Evolutionary conservation across 2,888 invertebrate species (phyloP).

Genomic region (Drosophila meridionalis): DNA sequence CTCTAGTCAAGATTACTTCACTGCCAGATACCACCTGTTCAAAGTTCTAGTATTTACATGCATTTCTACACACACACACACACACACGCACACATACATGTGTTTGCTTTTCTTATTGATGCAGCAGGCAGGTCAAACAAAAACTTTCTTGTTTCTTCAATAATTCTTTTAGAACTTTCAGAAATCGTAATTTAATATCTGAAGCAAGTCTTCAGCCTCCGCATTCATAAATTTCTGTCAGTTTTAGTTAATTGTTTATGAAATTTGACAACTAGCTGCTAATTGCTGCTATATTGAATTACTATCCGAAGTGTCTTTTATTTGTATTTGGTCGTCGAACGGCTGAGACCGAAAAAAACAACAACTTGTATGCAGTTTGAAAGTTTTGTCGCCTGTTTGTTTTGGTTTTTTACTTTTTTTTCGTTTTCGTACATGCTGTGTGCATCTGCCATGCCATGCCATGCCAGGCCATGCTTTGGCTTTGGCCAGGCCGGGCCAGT

Average conservation of each 20-base stretch:
- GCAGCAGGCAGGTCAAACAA: neutral
- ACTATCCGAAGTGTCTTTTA: conserved; percentile 5
- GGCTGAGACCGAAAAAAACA: conserved; percentile 29
- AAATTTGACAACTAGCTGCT: conserved; percentile 10
- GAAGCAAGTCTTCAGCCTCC: neutral
- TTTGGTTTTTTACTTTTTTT: conserved; percentile 22
- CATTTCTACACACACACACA: conserved; percentile 17
- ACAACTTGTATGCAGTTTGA: conserved; percentile 49
- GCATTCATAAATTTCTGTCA: neutral
- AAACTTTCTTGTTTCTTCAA: conserved; percentile 3
- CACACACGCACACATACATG: neutral
- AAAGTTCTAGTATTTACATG: conserved; percentile 28
- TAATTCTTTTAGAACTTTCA: neutral
- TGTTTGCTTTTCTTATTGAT: conserved; percentile 7
- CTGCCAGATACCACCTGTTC: conserved; percentile 30
- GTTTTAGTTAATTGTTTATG: neutral
- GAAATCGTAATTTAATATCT: neutral
- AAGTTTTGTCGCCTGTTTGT: conserved; percentile 64
- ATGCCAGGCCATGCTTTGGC: conserved; percentile 15
- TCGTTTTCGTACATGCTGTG: conserved; percentile 34
- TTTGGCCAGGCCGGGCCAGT: conserved; percentile 30
- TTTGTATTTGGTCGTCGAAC: conserved; percentile 20
- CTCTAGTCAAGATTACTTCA: conserved; percentile 34
- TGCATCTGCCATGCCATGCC: conserved; percentile 48
- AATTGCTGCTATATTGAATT: conserved; percentile 14